These are phyloP conservation scores for Sternarchorhynchus goeldii DNA, from an alignment of 2,797 vertebrate genomes.

Conservation along the genomic window DNA sequence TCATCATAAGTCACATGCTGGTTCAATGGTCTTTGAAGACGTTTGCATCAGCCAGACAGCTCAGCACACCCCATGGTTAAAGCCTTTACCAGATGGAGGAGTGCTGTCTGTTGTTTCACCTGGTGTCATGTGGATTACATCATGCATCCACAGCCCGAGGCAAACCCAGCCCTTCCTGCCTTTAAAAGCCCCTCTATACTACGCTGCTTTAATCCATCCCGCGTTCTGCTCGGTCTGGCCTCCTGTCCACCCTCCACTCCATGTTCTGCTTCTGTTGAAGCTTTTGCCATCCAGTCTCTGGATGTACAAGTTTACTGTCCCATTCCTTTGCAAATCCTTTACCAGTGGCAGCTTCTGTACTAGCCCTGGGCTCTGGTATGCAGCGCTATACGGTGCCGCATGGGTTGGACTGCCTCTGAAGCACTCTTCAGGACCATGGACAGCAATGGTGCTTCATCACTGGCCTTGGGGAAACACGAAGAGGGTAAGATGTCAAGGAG, in stretches of 20 bases:
- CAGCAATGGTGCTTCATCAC: neutral
- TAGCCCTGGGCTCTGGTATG: neutral
- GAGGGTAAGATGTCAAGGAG: neutral
- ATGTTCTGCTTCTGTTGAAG: too few relatives aligned
- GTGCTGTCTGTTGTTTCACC: conserved; percentile 49
- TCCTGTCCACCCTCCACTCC: neutral
- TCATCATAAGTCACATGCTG: too few relatives aligned
- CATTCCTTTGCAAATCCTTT: conserved; percentile 34
- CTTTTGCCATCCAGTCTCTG: neutral
- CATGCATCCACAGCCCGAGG: conserved; percentile 47
- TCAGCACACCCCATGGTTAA: conserved; percentile 20
- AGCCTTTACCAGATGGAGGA: conserved; percentile 17
- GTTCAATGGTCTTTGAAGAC: conserved; percentile 2
- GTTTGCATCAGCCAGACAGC: conserved; percentile 7
- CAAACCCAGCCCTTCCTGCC: conserved; percentile 27
- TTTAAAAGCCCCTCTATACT: conserved; percentile 19
- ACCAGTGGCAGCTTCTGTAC: neutral
- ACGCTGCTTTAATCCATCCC: conserved; percentile 23
- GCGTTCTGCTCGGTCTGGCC: neutral
- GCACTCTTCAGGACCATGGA: neutral
- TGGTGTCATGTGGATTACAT: conserved; percentile 47
- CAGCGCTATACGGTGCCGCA: neutral
- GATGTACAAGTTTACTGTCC: conserved; percentile 28
- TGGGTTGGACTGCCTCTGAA: neutral
- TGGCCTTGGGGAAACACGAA: neutral